These are phyloP conservation scores for Colletes gigas DNA, from an alignment of 1,140 invertebrate genomes.

Conservation along the genomic window DNA sequence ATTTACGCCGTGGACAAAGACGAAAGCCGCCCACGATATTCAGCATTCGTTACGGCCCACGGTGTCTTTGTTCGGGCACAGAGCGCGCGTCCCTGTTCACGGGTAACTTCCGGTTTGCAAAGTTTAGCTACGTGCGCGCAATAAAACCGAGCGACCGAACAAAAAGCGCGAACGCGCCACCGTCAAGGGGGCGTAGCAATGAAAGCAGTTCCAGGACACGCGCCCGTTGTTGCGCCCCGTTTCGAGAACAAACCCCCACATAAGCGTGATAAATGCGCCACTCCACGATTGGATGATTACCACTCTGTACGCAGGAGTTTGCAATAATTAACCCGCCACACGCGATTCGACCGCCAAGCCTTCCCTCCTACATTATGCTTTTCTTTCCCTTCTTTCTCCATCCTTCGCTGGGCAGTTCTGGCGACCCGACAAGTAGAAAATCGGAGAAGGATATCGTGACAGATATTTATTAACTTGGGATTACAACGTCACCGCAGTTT, in stretches of 20 bases:
- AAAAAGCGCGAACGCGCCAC: background rate
- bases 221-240: background rate
- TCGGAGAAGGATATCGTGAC: too few relatives aligned
- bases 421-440: too few relatives aligned
- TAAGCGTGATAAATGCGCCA: conserved; percentile 35
- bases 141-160: conserved; percentile 5
- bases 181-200: conserved; percentile 1
- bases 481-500: too few relatives aligned
- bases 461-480: too few relatives aligned
- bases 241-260: conserved; percentile 12
- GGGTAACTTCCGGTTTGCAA: conserved; percentile 31
- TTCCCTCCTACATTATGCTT: background rate
- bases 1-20: background rate
- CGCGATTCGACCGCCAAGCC: conserved; percentile 8
- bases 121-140: conserved; percentile 20
- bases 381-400: conserved; percentile 1
- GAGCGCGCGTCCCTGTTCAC: background rate
- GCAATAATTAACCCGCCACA: conserved; percentile 47
- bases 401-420: too few relatives aligned
- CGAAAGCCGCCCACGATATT: background rate
- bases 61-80: conserved; percentile 25
- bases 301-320: conserved; percentile 37
- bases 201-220: conserved; percentile 27
- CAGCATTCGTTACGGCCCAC: conserved; percentile 25
- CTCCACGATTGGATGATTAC: conserved; percentile 50